Evolutionary conservation across 1,140 invertebrate species (phyloP).

Genomic region (Cotesia glomerata): DNA sequence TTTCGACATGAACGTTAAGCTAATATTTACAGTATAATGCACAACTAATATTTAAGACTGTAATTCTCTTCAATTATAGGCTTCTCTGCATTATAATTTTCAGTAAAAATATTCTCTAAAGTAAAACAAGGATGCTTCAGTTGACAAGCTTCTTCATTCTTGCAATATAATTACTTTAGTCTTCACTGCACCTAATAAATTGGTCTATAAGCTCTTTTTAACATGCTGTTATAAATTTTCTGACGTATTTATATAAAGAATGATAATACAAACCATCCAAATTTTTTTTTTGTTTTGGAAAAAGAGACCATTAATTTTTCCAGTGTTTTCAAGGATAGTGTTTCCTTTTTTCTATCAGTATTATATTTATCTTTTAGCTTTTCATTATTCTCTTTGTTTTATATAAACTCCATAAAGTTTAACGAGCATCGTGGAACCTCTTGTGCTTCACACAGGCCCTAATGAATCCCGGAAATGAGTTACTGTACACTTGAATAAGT

Average conservation of each 20-base stretch:
- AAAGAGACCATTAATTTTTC: too few species aligned
- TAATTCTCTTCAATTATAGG: conserved; percentile 26
- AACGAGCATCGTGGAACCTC: conserved; percentile 3
- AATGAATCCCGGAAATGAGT: conserved; percentile 18
- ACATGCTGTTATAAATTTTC: too few species aligned
- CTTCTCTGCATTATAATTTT: conserved; percentile 28
- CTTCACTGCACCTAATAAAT: background rate
- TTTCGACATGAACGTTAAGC: background rate
- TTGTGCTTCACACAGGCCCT: background rate
- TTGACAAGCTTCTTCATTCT: background rate
- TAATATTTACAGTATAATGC: background rate
- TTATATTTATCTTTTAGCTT: background rate
- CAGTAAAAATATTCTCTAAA: conserved; percentile 5
- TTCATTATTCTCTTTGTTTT: background rate
- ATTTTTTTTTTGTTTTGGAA: too few species aligned
- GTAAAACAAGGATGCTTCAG: background rate
- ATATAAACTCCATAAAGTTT: background rate
- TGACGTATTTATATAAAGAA: too few species aligned
- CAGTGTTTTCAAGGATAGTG: too few species aligned
- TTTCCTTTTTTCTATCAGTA: conserved; percentile 1
- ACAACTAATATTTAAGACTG: background rate
- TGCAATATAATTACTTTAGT: background rate
- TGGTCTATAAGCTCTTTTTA: background rate
- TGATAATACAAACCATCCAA: too few species aligned
- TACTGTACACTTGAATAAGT: background rate